Base-by-base conservation (phyloP, 2,113 vertebrate genomes). In the Calypte anna region DNA sequence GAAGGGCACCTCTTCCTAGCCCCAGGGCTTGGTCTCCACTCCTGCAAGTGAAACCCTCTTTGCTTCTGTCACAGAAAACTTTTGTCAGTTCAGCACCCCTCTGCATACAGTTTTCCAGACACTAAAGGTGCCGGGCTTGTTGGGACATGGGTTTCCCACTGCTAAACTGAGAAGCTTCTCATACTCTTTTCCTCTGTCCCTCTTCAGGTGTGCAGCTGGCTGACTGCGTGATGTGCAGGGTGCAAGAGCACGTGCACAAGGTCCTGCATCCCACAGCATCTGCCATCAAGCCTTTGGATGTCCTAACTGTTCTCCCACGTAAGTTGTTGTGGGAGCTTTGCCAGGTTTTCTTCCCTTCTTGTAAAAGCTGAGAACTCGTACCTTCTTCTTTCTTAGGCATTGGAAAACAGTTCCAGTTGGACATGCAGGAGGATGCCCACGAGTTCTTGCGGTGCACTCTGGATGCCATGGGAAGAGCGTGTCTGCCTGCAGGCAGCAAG, bases 171-270 rank as follows among this genome's bases (percentile, higher is more conserved):
- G 84, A 25, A 53, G 16, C 23, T 75, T 43, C 31, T 10, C 30
- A 78, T 31, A 88, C 28, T 68, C 40, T 1, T 54, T 46, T 46
- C 44, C 38, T 40, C 38, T 40, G 38, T 72, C 73, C 7, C 19
- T 72, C 38, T 96, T 61, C 91, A 99, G 99, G 99, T 98, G 98
- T 97, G 5, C 98, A 96, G 64, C 98, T 40, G 38, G 38, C 98
- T 80, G 98, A 98, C 7, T 99, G 99, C 95, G 99, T 99, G 98
- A 98, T 99, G 99, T 99, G 99, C 90, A 98, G 97, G 36, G 99
- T 99, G 99, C 99, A 99, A 93, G 98, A 98, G 4, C 99, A 99
- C 8, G 98, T 99, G 68, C 98, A 97, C 88, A 97, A 98, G 94
- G 98, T 33, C 33, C 33, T 33, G 33, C 33, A 33, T 33, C 33